A percentile compares a stretch with the other conserved stretches of the same genome.
These are phyloP conservation scores for Balaenoptera acutorostrata DNA, from an alignment of 2,113 vertebrate species.

Conservation along the genomic window DNA sequence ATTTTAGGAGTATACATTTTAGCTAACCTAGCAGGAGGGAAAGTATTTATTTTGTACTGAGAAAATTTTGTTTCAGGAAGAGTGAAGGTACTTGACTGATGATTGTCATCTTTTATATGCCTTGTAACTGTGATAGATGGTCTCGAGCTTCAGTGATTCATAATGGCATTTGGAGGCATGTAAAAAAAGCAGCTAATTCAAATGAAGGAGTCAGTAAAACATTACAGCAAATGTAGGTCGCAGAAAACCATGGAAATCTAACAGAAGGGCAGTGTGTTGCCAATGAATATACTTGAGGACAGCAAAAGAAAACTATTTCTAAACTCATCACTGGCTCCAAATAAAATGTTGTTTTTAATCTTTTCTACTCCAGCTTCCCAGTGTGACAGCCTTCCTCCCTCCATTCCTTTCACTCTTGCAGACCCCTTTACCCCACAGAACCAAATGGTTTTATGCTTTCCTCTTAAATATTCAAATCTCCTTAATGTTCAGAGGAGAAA, in stretches of 20 bases:
- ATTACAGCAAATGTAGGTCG: constrained; percentile 52
- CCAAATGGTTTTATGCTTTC: neutral
- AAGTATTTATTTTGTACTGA: constrained; percentile 40
- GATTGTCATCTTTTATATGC: constrained; percentile 49
- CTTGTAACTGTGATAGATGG: constrained; percentile 50
- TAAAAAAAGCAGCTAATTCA: constrained; percentile 43
- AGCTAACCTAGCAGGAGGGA: constrained; percentile 42
- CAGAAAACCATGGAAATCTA: constrained; percentile 24
- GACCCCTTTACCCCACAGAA: neutral
- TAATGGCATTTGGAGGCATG: constrained; percentile 42
- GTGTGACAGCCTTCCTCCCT: neutral
- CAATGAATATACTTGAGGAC: neutral
- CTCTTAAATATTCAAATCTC: constrained; percentile 31
- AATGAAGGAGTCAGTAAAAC: constrained; percentile 55
- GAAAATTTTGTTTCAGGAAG: constrained; percentile 48
- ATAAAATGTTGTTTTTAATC: neutral
- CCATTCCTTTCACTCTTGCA: neutral
- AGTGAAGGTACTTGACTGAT: constrained; percentile 35
- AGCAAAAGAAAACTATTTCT: neutral
- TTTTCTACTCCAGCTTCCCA: neutral
- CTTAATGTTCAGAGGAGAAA: constrained; percentile 24
- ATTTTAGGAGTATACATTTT: constrained; percentile 47
- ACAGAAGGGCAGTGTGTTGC: neutral
- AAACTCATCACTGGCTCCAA: neutral
- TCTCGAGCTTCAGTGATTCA: constrained; percentile 27